Conservation (phyloP, 2,113 vertebrate genomes). For the Dromaius novaehollandiae region DNA sequence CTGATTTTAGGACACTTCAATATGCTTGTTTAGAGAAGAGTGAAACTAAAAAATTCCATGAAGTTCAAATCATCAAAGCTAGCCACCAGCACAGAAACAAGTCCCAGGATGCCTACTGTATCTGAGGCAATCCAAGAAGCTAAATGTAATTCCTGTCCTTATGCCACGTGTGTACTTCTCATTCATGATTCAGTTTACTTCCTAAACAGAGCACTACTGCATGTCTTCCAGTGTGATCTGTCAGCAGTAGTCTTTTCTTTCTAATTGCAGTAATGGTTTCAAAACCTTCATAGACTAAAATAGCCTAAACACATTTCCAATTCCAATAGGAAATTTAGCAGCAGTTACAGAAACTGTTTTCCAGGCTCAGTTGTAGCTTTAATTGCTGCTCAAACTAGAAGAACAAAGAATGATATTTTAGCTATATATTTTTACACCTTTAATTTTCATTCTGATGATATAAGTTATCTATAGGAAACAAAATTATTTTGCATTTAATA, state of each 20-base stretch:
- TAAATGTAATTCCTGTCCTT: background rate
- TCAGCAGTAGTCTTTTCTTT: background rate
- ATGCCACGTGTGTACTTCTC: background rate
- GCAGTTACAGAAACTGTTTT: background rate
- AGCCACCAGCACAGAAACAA: background rate
- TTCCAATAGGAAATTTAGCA: background rate
- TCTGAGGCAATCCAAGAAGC: background rate
- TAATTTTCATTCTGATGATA: background rate
- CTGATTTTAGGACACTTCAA: background rate
- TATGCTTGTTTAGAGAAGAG: background rate
- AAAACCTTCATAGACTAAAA: background rate
- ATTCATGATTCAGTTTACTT: background rate
- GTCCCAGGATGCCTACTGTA: background rate
- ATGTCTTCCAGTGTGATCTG: background rate
- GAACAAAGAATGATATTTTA: background rate
- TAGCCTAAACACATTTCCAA: background rate
- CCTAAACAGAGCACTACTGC: background rate
- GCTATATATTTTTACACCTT: constrained; percentile 1
- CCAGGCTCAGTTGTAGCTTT: background rate
- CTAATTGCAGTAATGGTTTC: background rate
- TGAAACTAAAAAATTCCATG: background rate
- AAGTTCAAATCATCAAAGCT: background rate
- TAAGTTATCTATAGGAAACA: constrained; percentile 30
- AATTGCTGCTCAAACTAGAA: background rate
- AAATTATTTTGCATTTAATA: constrained; percentile 25